Conservation (phyloP, 2,888 invertebrate genomes). For the Xestoiulus laeticollis region DNA sequence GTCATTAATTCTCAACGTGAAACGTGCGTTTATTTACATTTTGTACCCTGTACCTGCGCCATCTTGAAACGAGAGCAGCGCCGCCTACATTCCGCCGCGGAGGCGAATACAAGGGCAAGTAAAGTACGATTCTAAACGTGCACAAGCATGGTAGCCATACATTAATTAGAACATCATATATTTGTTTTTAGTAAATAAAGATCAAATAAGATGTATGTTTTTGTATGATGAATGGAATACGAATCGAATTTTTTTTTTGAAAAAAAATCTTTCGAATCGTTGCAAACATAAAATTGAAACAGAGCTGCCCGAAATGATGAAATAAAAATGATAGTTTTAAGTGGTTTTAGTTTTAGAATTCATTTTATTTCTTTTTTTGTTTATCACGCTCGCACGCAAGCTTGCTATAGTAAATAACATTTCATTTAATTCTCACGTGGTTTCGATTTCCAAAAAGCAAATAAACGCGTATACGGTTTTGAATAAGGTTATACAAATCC, state of each 20-base stretch:
- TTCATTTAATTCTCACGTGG: slow-evolving; percentile 34
- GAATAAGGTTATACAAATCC: background rate
- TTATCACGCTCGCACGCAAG: background rate
- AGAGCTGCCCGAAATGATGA: background rate
- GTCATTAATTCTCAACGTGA: too few relatives aligned
- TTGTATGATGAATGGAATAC: background rate
- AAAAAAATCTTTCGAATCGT: too few relatives aligned
- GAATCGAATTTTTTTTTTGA: background rate
- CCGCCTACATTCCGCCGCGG: too few relatives aligned
- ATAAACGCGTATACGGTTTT: background rate
- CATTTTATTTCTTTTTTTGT: background rate
- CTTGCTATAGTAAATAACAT: background rate
- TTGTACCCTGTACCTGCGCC: too few relatives aligned
- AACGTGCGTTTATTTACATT: too few relatives aligned
- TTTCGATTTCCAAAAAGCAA: slow-evolving; percentile 32
- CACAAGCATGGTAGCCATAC: background rate
- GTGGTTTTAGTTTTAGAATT: slow-evolving; percentile 18
- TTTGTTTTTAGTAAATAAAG: background rate
- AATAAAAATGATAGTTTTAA: background rate
- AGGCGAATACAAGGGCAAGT: background rate
- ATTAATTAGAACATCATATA: background rate
- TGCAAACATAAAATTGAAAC: background rate
- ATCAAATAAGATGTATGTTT: background rate
- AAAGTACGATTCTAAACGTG: background rate
- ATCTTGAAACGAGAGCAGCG: too few relatives aligned